A percentile compares a stretch with the other conserved stretches of the same genome.
These are phyloP conservation scores for Gephyroberyx darwinii DNA, from an alignment of 2,797 vertebrate genomes.

Conservation along the genomic window DNA sequence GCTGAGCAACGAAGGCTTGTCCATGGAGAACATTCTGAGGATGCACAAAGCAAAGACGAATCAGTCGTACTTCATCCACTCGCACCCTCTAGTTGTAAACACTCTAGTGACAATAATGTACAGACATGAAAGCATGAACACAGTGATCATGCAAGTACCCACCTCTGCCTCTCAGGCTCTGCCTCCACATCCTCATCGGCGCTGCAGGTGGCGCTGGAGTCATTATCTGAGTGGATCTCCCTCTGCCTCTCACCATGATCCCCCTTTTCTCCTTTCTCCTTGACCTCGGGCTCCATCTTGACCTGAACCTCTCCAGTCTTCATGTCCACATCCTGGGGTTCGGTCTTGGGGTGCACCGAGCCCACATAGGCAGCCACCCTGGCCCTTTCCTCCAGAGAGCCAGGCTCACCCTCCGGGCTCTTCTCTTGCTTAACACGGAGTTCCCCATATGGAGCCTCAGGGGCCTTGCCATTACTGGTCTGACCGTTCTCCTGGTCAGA, in stretches of 20 bases:
- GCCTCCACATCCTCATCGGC: conserved; percentile 97
- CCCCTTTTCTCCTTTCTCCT: conserved; percentile 88
- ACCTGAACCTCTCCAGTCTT: conserved; percentile 84
- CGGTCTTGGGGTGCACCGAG: conserved; percentile 86
- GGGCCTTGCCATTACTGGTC: conserved; percentile 76
- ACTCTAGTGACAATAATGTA: background rate
- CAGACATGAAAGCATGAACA: background rate
- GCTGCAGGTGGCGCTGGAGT: conserved; percentile 99
- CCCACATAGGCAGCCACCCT: conserved; percentile 76
- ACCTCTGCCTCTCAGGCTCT: conserved; percentile 92
- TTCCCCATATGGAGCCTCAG: conserved; percentile 81
- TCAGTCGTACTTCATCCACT: conserved; percentile 2
- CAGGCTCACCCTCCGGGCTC: conserved; percentile 80
- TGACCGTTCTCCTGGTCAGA: conserved; percentile 81
- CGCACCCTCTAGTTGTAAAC: background rate
- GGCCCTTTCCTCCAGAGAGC: conserved; percentile 82
- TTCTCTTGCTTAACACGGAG: conserved; percentile 87
- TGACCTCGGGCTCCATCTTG: conserved; percentile 90
- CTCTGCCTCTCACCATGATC: conserved; percentile 81
- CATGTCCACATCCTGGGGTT: conserved; percentile 88
- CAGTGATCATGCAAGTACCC: conserved; percentile 6
- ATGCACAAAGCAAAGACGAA: conserved; percentile 12
- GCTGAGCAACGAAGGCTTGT: conserved; percentile 90
- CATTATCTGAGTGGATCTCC: conserved; percentile 92
- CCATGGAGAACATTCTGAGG: conserved; percentile 88